These are phyloP conservation scores for Nematostella vectensis DNA, from an alignment of 92 coral and sea anemone species.

Conservation along the genomic window DNA sequence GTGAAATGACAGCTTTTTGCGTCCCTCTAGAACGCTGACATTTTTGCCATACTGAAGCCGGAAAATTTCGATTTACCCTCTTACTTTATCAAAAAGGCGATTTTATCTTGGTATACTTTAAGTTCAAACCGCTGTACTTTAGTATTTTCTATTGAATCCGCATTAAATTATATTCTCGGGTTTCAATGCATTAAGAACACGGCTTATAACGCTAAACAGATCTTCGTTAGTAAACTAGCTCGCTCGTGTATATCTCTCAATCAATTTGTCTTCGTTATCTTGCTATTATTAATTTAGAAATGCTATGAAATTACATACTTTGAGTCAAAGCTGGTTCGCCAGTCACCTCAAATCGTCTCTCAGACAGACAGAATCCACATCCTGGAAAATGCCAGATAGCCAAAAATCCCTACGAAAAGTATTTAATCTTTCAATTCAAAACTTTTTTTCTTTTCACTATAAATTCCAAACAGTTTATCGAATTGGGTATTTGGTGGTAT, in stretches of 20 bases:
- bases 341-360: not conserved
- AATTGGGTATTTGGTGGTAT: too few species aligned
- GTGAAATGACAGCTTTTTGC: slow-evolving; percentile 1
- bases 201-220: not conserved
- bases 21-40: not conserved
- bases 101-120: not conserved
- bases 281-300: slow-evolving; percentile 1
- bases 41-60: slow-evolving; percentile 1
- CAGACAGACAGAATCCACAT: too few species aligned
- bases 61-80: slow-evolving; percentile 4
- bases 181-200: slow-evolving; percentile 9
- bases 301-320: slow-evolving; percentile 4
- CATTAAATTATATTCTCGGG: slow-evolving; percentile 21
- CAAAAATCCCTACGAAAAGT: too few species aligned
- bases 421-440: too few species aligned
- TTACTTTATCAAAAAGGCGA: slow-evolving; percentile 3
- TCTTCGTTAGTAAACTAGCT: not conserved
- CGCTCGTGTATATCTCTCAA: not conserved
- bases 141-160: not conserved
- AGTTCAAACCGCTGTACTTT: not conserved
- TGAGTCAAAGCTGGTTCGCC: slow-evolving; percentile 1
- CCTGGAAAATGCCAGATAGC: too few species aligned
- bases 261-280: not conserved
- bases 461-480: too few species aligned
- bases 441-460: too few species aligned